Evolutionary conservation across 2,888 invertebrate species (phyloP).

Genomic region (Xylocampa areola): DNA sequence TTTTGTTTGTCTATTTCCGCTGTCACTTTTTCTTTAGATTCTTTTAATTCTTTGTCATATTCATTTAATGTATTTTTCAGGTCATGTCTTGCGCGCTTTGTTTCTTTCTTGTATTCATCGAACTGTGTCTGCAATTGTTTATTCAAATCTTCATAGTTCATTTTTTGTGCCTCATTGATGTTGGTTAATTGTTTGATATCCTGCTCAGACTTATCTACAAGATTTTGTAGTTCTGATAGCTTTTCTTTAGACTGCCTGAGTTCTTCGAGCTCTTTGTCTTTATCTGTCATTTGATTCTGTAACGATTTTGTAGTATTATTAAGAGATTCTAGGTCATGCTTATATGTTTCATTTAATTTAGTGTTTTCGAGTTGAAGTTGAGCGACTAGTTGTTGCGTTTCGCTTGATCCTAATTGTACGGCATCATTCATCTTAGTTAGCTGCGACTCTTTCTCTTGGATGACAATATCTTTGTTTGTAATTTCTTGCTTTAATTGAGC

Average conservation of each 20-base stretch:
- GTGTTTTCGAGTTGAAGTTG: constrained; percentile 77
- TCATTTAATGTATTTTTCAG: constrained; percentile 90
- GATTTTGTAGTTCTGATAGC: constrained; percentile 79
- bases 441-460: constrained; percentile 75
- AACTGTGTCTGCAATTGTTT: constrained; percentile 81
- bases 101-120: constrained; percentile 83
- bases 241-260: constrained; percentile 78
- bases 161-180: constrained; percentile 85
- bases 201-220: constrained; percentile 81
- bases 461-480: constrained; percentile 65
- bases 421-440: constrained; percentile 72
- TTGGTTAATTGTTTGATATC: constrained; percentile 83
- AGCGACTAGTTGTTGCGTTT: constrained; percentile 74
- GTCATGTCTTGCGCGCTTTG: constrained; percentile 87
- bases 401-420: constrained; percentile 72
- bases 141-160: constrained; percentile 85
- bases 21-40: constrained; percentile 79
- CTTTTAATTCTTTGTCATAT: constrained; percentile 79
- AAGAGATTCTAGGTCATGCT: constrained; percentile 80
- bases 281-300: constrained; percentile 73
- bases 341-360: constrained; percentile 76
- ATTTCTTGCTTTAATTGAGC: constrained; percentile 71
- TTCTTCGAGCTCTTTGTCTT: constrained; percentile 76
- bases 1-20: constrained; percentile 79
- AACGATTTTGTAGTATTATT: constrained; percentile 74